Conservation (phyloP, 2,888 invertebrate genomes). For the Cerastis rubricosa region DNA sequence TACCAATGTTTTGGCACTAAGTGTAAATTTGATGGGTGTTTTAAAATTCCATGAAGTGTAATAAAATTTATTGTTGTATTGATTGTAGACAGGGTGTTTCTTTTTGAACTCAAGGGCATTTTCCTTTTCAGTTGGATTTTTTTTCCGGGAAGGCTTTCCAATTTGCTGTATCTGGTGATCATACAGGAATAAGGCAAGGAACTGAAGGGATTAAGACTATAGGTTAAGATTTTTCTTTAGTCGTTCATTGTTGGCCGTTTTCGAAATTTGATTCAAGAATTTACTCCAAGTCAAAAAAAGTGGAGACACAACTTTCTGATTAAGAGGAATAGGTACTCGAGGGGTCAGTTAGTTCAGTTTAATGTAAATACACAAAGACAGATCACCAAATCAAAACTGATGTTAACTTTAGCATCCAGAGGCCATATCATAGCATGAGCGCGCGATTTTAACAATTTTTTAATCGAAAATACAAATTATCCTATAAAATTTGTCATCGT, state of each 20-base stretch:
- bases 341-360: background rate
- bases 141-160: background rate
- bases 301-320: background rate
- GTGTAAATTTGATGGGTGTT: conserved; percentile 69
- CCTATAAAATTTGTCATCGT: no score
- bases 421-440: no score
- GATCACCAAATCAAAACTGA: background rate
- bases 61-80: conserved; percentile 45
- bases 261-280: background rate
- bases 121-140: background rate
- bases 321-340: background rate
- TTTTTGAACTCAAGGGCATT: background rate
- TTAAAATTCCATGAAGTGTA: conserved; percentile 65
- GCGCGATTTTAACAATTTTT: no score
- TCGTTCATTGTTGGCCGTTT: background rate
- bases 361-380: background rate
- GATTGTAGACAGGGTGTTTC: conserved; percentile 26
- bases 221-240: background rate
- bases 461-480: no score
- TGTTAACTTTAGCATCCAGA: background rate
- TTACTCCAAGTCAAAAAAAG: background rate
- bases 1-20: conserved; percentile 64
- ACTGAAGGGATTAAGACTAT: no score
- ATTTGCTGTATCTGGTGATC: background rate
- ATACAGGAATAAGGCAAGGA: background rate